phyloP scores from a whole-genome alignment of 53 echinoderm and acorn worm species.

The Holothuria leucospilota region DNA sequence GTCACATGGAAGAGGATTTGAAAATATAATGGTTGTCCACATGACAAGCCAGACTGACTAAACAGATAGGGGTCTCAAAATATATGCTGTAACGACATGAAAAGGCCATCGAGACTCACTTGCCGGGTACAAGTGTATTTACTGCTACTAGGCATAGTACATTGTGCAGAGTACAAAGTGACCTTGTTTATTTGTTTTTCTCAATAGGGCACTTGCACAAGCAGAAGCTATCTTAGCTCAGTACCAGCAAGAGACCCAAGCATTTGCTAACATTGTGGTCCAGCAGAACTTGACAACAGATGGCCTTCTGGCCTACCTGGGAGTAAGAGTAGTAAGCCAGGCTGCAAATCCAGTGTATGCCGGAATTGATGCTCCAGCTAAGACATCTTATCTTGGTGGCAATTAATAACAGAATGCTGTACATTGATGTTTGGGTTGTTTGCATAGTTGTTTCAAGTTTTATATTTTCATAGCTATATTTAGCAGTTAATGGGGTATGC shows the following conservation, averaged over 20 bases:
- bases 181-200: not conserved
- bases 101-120: no score
- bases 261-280: conserved; percentile 67
- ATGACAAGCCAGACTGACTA: no score
- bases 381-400: conserved; percentile 67
- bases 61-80: no score
- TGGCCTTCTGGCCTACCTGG: conserved; percentile 79
- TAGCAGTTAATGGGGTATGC: no score
- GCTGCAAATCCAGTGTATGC: conserved; percentile 83
- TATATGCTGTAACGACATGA: no score
- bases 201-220: conserved; percentile 64
- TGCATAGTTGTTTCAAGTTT: no score
- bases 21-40: no score
- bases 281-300: conserved; percentile 60
- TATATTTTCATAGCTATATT: no score
- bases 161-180: not conserved
- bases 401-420: conserved; percentile 8
- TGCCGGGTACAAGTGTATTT: no score
- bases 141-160: no score
- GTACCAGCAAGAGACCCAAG: conserved; percentile 67
- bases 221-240: conserved; percentile 74
- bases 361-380: conserved; percentile 76
- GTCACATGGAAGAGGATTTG: no score
- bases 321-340: conserved; percentile 70
- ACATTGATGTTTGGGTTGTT: no score